phyloP scores from a whole-genome alignment of 2,797 vertebrate genomes.

The Spinus pinus region DNA sequence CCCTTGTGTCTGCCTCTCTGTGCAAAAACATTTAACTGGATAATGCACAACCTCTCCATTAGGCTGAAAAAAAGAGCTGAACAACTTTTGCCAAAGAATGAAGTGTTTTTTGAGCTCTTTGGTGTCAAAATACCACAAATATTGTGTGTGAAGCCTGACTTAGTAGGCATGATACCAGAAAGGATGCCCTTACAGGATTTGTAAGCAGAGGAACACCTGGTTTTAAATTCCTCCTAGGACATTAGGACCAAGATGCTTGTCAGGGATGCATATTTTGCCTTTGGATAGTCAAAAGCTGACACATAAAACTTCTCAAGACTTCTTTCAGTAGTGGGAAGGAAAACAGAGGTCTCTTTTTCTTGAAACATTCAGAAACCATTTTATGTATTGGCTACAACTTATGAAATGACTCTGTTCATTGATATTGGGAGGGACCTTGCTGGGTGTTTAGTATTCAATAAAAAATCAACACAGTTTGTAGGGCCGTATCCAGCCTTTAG shows the following conservation, averaged over 20 bases:
- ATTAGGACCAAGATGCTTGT: not conserved
- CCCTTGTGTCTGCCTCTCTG: not conserved
- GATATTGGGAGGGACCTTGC: not conserved
- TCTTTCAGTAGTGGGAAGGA: not conserved
- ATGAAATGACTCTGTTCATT: not conserved
- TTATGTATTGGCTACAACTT: not conserved
- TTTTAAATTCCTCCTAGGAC: not conserved
- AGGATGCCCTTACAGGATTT: not conserved
- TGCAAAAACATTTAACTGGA: not conserved
- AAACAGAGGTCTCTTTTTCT: not conserved
- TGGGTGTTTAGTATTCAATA: not conserved
- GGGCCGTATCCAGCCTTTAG: not conserved
- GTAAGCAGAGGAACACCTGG: not conserved
- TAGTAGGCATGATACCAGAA: not conserved
- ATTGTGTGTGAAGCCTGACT: not conserved
- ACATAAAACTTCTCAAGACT: not conserved
- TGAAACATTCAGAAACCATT: not conserved
- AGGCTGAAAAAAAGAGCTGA: not conserved
- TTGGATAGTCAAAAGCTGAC: not conserved
- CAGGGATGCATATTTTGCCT: not conserved
- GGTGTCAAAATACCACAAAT: not conserved
- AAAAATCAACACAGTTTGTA: not conserved
- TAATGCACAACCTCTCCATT: not conserved
- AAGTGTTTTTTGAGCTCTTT: not conserved
- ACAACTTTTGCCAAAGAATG: not conserved